Base-by-base conservation (phyloP, 2,113 vertebrate species). In the Trematocara unimaculatum region DNA sequence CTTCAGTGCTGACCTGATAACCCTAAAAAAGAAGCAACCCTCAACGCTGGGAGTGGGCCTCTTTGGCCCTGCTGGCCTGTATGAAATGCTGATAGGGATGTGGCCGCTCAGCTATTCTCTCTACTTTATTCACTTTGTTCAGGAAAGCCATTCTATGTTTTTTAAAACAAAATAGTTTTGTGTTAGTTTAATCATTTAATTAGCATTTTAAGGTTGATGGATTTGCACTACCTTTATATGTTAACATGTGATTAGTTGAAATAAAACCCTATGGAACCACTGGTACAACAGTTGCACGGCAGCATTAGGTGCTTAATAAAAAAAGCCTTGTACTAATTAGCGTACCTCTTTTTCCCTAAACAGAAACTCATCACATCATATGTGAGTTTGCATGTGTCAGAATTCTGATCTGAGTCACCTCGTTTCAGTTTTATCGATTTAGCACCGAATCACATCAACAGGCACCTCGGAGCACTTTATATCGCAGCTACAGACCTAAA, bases 1-100 rank as follows among this genome's bases (percentile, higher is more conserved):
- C 79, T 55, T 87, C 42, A 54, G 58, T 5, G 26, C 79, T 93
- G 93, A 93, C 92, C 93, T 47, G 87, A 81, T 95, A 93, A 88
- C 89, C 92, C 83, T n/a, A 15, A 83, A 94, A 93, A 88, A 7
- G 8, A 35, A 88, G 51, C n/a, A 18, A 51, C 45, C 45, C 13
- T 82, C 51, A 38, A 29, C 40, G 42, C 38, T 58, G 49, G 79
- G 85, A 93, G 85, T 38, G 3, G 7, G 31, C 47, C 86, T 87
- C 72, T 86, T 45, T 89, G 87, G 72, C 70, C 86, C 79, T 13
- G 2, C 70, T 89, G 56, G 86, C 88, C 81, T 88, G 82, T 45
- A 91, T 84, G 56, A 82, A 84, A 82, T 51, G 20, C 78, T 81
- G 54, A 89, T 40, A 14, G 42, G 80, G 10, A 82, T 14, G 26